A percentile compares a stretch with the other conserved stretches of the same genome.
Conservation (phyloP, 35 echinoderm and acorn worm genomes). For the Lytechinus variegatus region DNA sequence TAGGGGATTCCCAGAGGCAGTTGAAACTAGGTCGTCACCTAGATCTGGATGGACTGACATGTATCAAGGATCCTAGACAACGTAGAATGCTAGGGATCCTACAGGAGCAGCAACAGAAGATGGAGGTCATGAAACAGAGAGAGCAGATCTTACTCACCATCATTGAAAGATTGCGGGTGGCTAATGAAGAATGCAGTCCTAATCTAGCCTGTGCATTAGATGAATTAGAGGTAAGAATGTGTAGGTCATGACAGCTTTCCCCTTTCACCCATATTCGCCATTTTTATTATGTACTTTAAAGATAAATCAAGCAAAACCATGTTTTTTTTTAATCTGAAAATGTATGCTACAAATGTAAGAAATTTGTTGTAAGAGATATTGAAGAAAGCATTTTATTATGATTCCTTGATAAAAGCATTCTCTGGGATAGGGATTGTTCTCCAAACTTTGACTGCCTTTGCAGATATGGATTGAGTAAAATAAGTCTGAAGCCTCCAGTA, state of each 20-base stretch:
- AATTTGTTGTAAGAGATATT: too few species aligned
- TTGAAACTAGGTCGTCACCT: constrained; percentile 78
- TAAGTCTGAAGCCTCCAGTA: too few species aligned
- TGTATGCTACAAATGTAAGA: neutral
- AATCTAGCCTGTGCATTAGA: constrained; percentile 17
- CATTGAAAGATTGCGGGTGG: neutral
- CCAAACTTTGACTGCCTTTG: too few species aligned
- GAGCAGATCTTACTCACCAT: neutral
- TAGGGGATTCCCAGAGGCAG: constrained; percentile 33
- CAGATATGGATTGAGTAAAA: too few species aligned
- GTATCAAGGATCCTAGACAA: constrained; percentile 56
- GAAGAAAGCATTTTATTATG: too few species aligned
- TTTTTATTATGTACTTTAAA: too few species aligned
- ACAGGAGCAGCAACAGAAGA: constrained; percentile 59
- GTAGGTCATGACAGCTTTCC: neutral
- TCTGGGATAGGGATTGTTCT: too few species aligned
- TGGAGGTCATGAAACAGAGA: constrained; percentile 47
- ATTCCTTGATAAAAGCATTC: too few species aligned
- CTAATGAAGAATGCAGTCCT: neutral
- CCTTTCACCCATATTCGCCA: neutral
- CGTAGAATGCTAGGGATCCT: constrained; percentile 68
- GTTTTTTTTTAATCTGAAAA: neutral
- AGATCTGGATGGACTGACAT: constrained; percentile 85
- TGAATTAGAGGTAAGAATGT: neutral
- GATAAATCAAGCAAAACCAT: too few species aligned